These are phyloP conservation scores for Pogonus chalceus DNA, from an alignment of 1,140 invertebrate genomes.

Conservation along the genomic window DNA sequence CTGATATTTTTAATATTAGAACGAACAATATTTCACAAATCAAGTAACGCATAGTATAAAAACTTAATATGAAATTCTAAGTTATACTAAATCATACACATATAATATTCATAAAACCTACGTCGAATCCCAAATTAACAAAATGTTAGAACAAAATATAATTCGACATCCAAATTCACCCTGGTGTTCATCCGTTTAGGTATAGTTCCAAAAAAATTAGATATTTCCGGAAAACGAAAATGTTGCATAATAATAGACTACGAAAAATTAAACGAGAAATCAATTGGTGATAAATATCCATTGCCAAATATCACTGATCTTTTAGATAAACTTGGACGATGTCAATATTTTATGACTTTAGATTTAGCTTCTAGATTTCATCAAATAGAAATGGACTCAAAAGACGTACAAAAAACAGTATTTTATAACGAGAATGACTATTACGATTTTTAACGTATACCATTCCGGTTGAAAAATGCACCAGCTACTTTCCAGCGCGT, in stretches of 20 bases:
- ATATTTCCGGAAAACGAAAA: constrained; percentile 3
- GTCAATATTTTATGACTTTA: too few relatives aligned
- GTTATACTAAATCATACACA: constrained; percentile 16
- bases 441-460: constrained; percentile 31
- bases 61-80: constrained; percentile 10
- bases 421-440: constrained; percentile 1
- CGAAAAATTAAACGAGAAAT: constrained; percentile 29
- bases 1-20: too few relatives aligned
- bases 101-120: constrained; percentile 17
- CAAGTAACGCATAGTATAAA: too few relatives aligned
- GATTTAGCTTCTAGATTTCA: too few relatives aligned
- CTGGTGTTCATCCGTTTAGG: constrained; percentile 11
- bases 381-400: too few relatives aligned
- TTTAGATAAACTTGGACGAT: too few relatives aligned
- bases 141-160: constrained; percentile 18
- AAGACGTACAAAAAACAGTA: constrained; percentile 14
- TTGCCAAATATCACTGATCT: too few relatives aligned
- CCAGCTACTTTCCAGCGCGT: constrained; percentile 29
- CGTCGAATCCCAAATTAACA: constrained; percentile 19
- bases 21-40: too few relatives aligned
- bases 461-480: constrained; percentile 34
- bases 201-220: constrained; percentile 11
- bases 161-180: constrained; percentile 17
- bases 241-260: constrained; percentile 11
- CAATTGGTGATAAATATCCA: constrained; percentile 25